Evolutionary conservation across 2,888 invertebrate genomes (phyloP).

Genomic region (Chrysotoxum bicinctum): DNA sequence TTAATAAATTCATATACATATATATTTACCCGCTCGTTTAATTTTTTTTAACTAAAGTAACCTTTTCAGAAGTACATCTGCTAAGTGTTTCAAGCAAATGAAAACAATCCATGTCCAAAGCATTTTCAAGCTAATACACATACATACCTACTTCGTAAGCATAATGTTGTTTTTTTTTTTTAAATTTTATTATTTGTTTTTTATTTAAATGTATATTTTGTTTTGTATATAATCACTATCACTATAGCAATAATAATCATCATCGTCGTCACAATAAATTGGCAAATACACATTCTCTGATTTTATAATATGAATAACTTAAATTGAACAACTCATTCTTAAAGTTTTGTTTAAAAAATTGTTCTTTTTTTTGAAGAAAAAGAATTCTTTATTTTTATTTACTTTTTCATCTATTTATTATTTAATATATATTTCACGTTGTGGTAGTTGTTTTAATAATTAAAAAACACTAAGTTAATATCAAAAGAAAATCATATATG

Average conservation of each 20-base stretch:
- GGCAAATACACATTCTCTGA: conserved; percentile 54
- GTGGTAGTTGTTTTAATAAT: conserved; percentile 56
- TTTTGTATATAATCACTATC: conserved; percentile 68
- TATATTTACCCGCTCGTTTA: conserved; percentile 26
- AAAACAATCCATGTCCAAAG: conserved; percentile 1
- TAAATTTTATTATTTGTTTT: not conserved
- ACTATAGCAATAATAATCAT: conserved; percentile 58
- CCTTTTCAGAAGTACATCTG: conserved; percentile 25
- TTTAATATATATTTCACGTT: conserved; percentile 33
- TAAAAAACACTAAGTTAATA: conserved; percentile 69
- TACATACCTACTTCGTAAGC: conserved; percentile 25
- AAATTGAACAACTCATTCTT: conserved; percentile 27
- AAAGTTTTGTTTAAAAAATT: conserved; percentile 15
- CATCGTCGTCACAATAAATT: conserved; percentile 50
- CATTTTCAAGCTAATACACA: conserved; percentile 33
- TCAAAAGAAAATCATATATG: conserved; percentile 53
- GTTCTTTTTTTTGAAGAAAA: not conserved
- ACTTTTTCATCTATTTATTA: conserved; percentile 31
- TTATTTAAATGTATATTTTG: conserved; percentile 63
- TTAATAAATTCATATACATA: conserved; percentile 62
- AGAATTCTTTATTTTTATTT: conserved; percentile 29
- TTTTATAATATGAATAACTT: conserved; percentile 18
- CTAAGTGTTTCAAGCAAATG: not conserved
- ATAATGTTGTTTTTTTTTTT: not conserved
- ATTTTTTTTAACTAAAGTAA: conserved; percentile 26